Conservation (phyloP, 2,888 invertebrate genomes). For the Drosophila fulvimacula region DNA sequence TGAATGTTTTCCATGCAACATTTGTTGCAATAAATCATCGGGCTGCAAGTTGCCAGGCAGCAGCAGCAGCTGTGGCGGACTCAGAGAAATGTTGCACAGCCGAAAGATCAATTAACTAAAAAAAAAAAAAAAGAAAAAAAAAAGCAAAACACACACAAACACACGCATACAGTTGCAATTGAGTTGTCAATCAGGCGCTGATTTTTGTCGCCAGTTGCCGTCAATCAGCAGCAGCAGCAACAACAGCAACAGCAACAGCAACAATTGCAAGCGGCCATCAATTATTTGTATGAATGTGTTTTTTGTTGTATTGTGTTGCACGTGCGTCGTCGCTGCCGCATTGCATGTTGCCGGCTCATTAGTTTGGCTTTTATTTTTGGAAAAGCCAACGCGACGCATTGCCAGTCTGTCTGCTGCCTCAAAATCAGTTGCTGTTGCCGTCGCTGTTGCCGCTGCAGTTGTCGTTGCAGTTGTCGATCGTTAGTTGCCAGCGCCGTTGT, state of each 20-base stretch:
- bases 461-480: conserved; percentile 71
- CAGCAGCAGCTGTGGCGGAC: conserved; percentile 19
- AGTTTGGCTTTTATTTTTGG: conserved; percentile 81
- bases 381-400: conserved; percentile 81
- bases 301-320: conserved; percentile 50
- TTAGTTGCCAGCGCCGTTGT: conserved; percentile 67
- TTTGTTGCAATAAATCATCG: conserved; percentile 82
- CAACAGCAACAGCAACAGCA: conserved; percentile 28
- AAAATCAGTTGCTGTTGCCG: conserved; percentile 56
- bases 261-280: conserved; percentile 74
- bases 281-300: conserved; percentile 67
- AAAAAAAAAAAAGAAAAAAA: no score
- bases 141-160: conserved; percentile 12
- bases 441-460: conserved; percentile 29
- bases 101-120: conserved; percentile 70
- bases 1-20: conserved; percentile 68
- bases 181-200: conserved; percentile 80
- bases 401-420: conserved; percentile 72
- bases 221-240: conserved; percentile 62
- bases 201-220: conserved; percentile 77
- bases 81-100: conserved; percentile 38
- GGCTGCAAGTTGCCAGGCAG: conserved; percentile 22
- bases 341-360: conserved; percentile 81
- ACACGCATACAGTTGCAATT: conserved; percentile 61
- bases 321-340: conserved; percentile 73